These are phyloP conservation scores for Periophthalmus magnuspinnatus DNA, from an alignment of 2,797 vertebrate species.

Conservation along the genomic window DNA sequence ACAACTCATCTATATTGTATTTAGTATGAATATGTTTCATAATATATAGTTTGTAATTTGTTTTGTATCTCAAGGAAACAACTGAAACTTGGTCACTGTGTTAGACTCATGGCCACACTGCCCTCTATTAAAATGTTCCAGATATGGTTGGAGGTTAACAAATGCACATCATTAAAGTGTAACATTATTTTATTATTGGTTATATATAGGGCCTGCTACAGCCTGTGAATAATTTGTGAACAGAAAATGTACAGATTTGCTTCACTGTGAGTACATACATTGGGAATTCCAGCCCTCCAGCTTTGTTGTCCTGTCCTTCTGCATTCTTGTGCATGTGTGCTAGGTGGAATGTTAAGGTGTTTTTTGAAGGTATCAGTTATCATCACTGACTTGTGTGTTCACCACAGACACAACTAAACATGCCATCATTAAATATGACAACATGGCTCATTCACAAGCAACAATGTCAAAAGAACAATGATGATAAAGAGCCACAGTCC, in stretches of 20 bases:
- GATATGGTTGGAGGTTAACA: background rate
- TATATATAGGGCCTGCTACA: conserved; percentile 53
- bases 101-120: background rate
- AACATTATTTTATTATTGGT: conserved; percentile 43
- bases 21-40: background rate
- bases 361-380: conserved; percentile 60
- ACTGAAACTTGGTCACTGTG: background rate
- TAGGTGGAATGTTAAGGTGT: conserved; percentile 51
- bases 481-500: conserved; percentile 69
- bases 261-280: conserved; percentile 61
- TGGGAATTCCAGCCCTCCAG: conserved; percentile 75
- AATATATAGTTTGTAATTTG: background rate
- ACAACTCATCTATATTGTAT: background rate
- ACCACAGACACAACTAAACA: conserved; percentile 46
- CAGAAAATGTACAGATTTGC: conserved; percentile 75
- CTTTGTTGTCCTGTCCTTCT: conserved; percentile 76
- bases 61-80: background rate
- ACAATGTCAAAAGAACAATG: conserved; percentile 66
- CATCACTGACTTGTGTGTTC: conserved; percentile 49
- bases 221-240: conserved; percentile 58
- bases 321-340: conserved; percentile 68
- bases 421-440: conserved; percentile 55
- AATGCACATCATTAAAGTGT: conserved; percentile 7
- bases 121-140: background rate
- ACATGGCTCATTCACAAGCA: conserved; percentile 60